A percentile compares a stretch with the other conserved stretches of the same genome.
phyloP scores from a whole-genome alignment of 2,113 vertebrate genomes.

The Gulo gulo region DNA sequence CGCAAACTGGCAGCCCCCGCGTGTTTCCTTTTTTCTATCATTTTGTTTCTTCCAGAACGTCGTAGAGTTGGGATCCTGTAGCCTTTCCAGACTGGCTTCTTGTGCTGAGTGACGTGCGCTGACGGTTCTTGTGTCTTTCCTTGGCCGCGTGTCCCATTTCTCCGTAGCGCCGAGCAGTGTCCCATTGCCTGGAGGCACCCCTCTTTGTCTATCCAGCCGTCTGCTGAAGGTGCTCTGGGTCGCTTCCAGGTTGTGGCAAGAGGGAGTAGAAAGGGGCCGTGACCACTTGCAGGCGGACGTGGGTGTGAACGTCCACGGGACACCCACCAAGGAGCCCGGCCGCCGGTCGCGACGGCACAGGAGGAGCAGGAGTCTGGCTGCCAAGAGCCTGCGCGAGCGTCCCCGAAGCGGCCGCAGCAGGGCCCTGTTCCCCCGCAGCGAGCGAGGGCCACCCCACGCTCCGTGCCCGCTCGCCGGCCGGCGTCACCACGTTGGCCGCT shows the following conservation, averaged over 20 bases:
- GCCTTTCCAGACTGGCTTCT: neutral
- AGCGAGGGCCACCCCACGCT: neutral
- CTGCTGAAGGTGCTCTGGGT: rapidly evolving
- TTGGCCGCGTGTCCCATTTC: rapidly evolving
- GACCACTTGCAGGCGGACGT: rapidly evolving
- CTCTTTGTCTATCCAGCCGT: rapidly evolving
- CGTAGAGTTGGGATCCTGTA: rapidly evolving
- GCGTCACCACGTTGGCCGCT: neutral
- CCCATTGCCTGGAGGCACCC: rapidly evolving
- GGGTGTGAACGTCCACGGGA: rapidly evolving
- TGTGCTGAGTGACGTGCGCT: rapidly evolving
- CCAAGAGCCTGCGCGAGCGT: too few relatives aligned
- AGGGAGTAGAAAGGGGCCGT: rapidly evolving
- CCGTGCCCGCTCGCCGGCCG: rapidly evolving
- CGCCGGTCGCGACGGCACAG: rapidly evolving
- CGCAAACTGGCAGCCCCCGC: rapidly evolving
- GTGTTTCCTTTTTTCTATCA: rapidly evolving
- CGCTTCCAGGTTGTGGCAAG: neutral
- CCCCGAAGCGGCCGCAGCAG: too few relatives aligned
- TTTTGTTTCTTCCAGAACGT: neutral
- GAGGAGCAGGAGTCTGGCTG: too few relatives aligned
- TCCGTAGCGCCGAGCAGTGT: rapidly evolving
- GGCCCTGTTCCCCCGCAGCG: neutral
- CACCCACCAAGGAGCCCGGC: rapidly evolving
- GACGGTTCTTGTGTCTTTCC: rapidly evolving